Percentiles rank a stretch among this genome's conserved stretches.
These are phyloP conservation scores for Megalurothrips usitatus DNA, from an alignment of 2,888 invertebrate species.

Conservation along the genomic window DNA sequence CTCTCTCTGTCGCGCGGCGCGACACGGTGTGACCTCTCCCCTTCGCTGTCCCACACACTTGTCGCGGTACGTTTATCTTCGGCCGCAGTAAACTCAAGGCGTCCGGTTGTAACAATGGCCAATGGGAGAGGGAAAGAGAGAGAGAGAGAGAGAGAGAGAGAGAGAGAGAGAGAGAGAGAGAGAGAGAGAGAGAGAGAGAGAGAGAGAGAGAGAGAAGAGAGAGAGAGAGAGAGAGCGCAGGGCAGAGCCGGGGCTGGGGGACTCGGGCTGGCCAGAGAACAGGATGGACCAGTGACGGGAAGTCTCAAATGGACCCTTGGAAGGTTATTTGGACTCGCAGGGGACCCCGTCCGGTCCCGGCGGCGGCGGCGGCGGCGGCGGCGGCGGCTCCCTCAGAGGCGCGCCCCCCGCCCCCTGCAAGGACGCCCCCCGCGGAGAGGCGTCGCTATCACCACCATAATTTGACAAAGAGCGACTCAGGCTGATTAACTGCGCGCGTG, in stretches of 20 bases:
- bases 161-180: not conserved
- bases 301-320: constrained; percentile 15
- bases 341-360: not conserved
- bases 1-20: not conserved
- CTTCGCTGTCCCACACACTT: not conserved
- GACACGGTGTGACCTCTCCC: not conserved
- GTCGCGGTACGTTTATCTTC: not conserved
- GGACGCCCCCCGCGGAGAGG: not conserved
- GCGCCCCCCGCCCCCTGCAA: not conserved
- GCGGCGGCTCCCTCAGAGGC: not conserved
- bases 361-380: not conserved
- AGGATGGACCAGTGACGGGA: not conserved
- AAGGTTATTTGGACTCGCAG: constrained; percentile 15
- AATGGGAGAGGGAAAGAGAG: not conserved
- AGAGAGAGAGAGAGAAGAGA: too few relatives aligned
- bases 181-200: too few relatives aligned
- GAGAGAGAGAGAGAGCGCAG: not conserved
- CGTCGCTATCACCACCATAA: not conserved
- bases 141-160: not conserved
- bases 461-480: not conserved
- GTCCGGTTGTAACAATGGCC: constrained; percentile 20
- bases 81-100: constrained; percentile 6
- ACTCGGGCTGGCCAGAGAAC: not conserved
- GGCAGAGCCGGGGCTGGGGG: not conserved
- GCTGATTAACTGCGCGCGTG: too few relatives aligned